Percentiles rank a stretch among this genome's conserved stretches.
Evolutionary conservation across 2,113 vertebrate species (phyloP).

Genomic region (Vicugna pacos): DNA sequence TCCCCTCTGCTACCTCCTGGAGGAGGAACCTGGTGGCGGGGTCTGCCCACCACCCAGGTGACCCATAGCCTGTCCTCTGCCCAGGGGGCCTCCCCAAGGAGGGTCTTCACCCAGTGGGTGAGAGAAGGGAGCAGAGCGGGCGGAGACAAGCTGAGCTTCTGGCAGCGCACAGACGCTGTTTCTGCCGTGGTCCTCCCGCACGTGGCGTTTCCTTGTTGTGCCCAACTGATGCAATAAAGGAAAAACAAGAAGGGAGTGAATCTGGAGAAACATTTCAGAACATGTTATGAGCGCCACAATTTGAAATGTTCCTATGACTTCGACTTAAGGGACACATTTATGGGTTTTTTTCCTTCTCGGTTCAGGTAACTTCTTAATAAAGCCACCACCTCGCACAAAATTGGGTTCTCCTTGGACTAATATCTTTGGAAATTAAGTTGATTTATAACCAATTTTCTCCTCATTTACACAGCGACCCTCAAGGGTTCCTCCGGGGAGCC

Average conservation of each 20-base stretch:
- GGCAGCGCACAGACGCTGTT: rapidly evolving
- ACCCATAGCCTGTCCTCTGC: background rate
- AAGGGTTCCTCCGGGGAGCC: slow-evolving; percentile 80
- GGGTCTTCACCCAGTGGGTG: rapidly evolving
- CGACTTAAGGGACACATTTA: background rate
- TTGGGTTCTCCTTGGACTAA: slow-evolving; percentile 81
- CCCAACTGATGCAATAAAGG: background rate
- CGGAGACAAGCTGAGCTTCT: background rate
- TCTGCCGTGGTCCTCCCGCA: background rate
- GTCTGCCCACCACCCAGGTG: rapidly evolving
- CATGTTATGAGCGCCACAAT: background rate
- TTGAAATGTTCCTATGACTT: slow-evolving; percentile 30
- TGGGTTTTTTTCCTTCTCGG: background rate
- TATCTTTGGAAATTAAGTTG: slow-evolving; percentile 84
- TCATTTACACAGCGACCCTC: slow-evolving; percentile 82
- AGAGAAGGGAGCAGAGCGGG: background rate
- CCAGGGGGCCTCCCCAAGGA: rapidly evolving
- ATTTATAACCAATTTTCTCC: slow-evolving; percentile 87
- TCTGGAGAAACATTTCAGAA: background rate
- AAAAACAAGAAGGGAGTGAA: background rate
- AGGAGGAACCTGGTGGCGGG: rapidly evolving
- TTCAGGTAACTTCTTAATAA: slow-evolving; percentile 43
- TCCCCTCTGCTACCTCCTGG: background rate
- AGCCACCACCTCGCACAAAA: slow-evolving; percentile 71
- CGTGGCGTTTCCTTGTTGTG: background rate